These are phyloP conservation scores for Oncopeltus fasciatus DNA, from an alignment of 1,140 invertebrate species.

Conservation along the genomic window DNA sequence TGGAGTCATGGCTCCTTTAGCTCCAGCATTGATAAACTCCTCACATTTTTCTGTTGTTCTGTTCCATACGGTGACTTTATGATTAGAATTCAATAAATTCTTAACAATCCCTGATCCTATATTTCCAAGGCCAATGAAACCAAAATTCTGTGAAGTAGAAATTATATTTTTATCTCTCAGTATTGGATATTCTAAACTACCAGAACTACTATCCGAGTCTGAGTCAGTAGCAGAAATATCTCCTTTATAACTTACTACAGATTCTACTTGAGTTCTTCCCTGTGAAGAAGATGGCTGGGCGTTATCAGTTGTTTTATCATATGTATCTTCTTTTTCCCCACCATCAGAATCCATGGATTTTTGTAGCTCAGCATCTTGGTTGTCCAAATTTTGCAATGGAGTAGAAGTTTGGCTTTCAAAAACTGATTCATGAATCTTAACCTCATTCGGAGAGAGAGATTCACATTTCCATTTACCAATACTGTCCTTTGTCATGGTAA, in stretches of 20 bases:
- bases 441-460: too few species aligned
- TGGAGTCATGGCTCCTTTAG: slow-evolving; percentile 42
- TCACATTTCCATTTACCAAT: too few species aligned
- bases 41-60: slow-evolving; percentile 71
- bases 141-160: slow-evolving; percentile 76
- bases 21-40: slow-evolving; percentile 52
- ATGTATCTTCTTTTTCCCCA: not conserved
- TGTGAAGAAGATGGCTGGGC: not conserved
- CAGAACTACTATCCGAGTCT: not conserved
- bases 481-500: too few species aligned
- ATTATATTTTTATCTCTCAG: slow-evolving; percentile 46
- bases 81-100: slow-evolving; percentile 85
- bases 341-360: not conserved
- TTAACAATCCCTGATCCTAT: slow-evolving; percentile 95
- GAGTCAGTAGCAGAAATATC: not conserved
- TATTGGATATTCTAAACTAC: not conserved
- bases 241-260: not conserved
- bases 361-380: too few species aligned
- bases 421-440: too few species aligned
- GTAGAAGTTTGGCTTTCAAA: too few species aligned
- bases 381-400: too few species aligned
- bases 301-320: not conserved
- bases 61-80: slow-evolving; percentile 89
- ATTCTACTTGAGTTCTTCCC: not conserved
- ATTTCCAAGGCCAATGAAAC: slow-evolving; percentile 86